Evolutionary conservation across 2,113 vertebrate genomes (phyloP), one percentile per base, ranked within the genome.

Genomic region (Tupaia chinensis): DNA sequence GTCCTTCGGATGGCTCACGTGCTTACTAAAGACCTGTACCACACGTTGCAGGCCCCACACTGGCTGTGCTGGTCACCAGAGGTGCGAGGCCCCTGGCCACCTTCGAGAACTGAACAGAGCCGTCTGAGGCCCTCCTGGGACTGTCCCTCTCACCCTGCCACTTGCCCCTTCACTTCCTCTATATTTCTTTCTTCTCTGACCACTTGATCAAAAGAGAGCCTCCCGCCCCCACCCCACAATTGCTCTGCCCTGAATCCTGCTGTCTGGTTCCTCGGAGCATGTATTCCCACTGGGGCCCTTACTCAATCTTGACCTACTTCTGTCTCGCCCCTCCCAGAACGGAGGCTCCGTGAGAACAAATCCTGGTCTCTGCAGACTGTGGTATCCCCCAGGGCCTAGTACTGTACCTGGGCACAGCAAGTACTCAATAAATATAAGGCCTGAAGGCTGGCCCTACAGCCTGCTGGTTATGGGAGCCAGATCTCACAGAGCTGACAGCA

Each of bases 191-290:
- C 6, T 73, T 70, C 77, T 13, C 77, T 25, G 15, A 9, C 7
- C 34, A 20, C 27, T 7, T 0, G 15, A 54, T 66, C 56, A 4
- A 4, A 65, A 69, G 44, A n/a, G 70, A 77, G 19, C 32, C 20
- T n/a, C 2, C 79, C 9, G 4, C 0, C 3, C 54, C 29, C 1
- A 16, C 6, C 9, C 0, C 0, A 13, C 10, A 20, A 54, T 16
- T 84, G 44, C 56, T 25, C 74, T 15, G 54, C 32, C 61, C 81
- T 0, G 25, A 63, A 19, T 58, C 61, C n/a, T 44, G 29, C 29
- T 1, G 0, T 15, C 0, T 1, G 8, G 22, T 3, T 87, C 29
- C 79, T 34, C 53, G 0, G 74, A 63, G 44, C 13, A 2, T 54
- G 56, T 17, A 6, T 20, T 7, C 29, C 73, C 9, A 10, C 17